Evolutionary conservation across 2,888 invertebrate genomes (phyloP).

Genomic region (Lingula anatina): DNA sequence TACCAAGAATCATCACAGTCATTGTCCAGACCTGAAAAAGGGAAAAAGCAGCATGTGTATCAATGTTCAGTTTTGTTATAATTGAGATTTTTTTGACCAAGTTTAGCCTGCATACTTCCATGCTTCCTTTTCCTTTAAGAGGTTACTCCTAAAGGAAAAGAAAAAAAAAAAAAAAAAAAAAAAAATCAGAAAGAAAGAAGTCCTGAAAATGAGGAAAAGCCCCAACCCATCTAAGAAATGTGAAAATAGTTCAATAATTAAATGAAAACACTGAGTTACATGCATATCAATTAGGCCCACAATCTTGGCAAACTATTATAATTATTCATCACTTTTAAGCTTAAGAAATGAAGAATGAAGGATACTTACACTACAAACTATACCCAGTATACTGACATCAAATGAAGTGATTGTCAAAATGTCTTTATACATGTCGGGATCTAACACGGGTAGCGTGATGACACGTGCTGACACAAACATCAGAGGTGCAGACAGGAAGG

Average conservation of each 20-base stretch:
- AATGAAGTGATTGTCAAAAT: constrained; percentile 75
- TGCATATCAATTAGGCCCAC: neutral
- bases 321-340: too few species aligned
- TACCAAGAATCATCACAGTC: constrained; percentile 67
- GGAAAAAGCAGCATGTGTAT: too few species aligned
- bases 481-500: constrained; percentile 87
- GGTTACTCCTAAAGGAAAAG: too few species aligned
- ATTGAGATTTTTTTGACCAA: too few species aligned
- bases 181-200: neutral
- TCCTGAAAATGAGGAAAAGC: neutral
- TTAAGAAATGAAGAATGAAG: too few species aligned
- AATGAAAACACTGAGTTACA: neutral
- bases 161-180: constrained; percentile 1
- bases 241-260: too few species aligned
- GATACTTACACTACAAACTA: constrained; percentile 64
- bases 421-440: constrained; percentile 68
- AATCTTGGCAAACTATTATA: constrained; percentile 3
- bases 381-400: constrained; percentile 75
- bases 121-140: too few species aligned
- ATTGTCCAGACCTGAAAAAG: constrained; percentile 65
- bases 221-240: too few species aligned
- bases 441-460: constrained; percentile 64
- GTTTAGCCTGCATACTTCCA: too few species aligned
- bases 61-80: too few species aligned
- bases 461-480: constrained; percentile 94